Evolutionary conservation across 2,797 vertebrate genomes (phyloP).

Genomic region (Anomalospiza imberbis): DNA sequence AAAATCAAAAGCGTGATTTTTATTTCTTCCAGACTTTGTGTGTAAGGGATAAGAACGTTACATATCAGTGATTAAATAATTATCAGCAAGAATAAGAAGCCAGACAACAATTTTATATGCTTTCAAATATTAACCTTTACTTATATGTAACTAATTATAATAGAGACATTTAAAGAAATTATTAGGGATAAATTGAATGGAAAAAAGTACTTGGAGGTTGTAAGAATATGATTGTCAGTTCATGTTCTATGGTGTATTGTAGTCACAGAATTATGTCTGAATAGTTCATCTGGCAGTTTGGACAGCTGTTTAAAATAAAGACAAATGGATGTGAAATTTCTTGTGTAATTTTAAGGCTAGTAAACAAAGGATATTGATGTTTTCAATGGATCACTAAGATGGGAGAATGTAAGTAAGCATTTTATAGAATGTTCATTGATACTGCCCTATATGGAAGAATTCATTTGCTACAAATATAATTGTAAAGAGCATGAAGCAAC

Average conservation of each 20-base stretch:
- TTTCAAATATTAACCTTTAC: not conserved
- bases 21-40: not conserved
- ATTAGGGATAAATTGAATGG: not conserved
- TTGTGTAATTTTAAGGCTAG: not conserved
- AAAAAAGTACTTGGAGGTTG: not conserved
- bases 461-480: not conserved
- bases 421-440: not conserved
- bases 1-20: not conserved
- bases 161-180: not conserved
- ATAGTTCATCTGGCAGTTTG: not conserved
- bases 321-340: not conserved
- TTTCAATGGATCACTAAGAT: not conserved
- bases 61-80: not conserved
- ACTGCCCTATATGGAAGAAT: not conserved
- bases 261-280: not conserved
- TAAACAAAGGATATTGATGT: not conserved
- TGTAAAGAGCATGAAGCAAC: not conserved
- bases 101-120: not conserved
- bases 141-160: not conserved
- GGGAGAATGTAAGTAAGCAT: not conserved
- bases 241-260: accelerated
- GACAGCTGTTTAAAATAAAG: not conserved
- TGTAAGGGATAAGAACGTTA: not conserved
- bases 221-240: not conserved
- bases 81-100: not conserved